These are phyloP conservation scores for Cylloceria caligata DNA, from an alignment of 2,888 invertebrate species.

Conservation along the genomic window DNA sequence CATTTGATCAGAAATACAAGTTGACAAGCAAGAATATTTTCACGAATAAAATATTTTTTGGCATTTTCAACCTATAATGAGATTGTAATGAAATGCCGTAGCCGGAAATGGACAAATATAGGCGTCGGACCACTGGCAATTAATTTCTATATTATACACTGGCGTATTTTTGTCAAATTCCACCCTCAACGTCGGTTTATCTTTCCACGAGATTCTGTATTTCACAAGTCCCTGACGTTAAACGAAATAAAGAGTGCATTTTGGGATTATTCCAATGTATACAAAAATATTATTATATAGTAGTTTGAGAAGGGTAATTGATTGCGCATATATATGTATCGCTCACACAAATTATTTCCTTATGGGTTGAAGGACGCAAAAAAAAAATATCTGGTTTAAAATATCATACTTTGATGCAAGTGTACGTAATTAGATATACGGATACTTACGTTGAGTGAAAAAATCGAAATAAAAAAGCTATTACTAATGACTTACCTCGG, in stretches of 20 bases:
- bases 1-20: too few relatives aligned
- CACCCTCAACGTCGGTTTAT: not conserved
- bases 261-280: not conserved
- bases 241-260: not conserved
- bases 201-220: not conserved
- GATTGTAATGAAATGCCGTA: too few relatives aligned
- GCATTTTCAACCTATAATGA: too few relatives aligned
- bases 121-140: not conserved
- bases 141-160: too few relatives aligned
- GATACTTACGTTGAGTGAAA: not conserved
- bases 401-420: too few relatives aligned
- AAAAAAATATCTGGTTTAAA: too few relatives aligned
- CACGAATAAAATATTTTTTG: too few relatives aligned
- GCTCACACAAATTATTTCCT: too few relatives aligned
- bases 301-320: not conserved
- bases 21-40: too few relatives aligned
- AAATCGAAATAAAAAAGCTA: not conserved
- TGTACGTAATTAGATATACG: not conserved
- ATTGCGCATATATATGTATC: too few relatives aligned
- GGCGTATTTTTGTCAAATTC: not conserved
- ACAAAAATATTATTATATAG: not conserved
- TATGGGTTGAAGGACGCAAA: too few relatives aligned
- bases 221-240: not conserved
- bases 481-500: constrained; percentile 4
- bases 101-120: not conserved